These are phyloP conservation scores for Nomada hirtipes DNA, from an alignment of 2,888 invertebrate genomes.

Conservation along the genomic window DNA sequence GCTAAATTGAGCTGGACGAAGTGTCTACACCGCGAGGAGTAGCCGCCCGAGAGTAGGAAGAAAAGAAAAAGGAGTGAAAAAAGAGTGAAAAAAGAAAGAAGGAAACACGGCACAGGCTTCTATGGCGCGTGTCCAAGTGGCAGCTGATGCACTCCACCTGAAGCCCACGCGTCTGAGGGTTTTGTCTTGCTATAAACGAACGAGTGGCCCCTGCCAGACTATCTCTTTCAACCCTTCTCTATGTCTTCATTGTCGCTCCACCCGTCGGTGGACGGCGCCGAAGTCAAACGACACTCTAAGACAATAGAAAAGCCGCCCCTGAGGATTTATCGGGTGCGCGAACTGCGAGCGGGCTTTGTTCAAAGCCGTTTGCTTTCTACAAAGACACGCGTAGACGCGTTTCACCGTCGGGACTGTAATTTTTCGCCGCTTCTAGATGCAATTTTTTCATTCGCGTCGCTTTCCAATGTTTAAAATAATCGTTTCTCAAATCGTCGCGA, in stretches of 20 bases:
- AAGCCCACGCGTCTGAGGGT: conserved; percentile 64
- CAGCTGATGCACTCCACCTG: conserved; percentile 77
- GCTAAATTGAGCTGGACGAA: conserved; percentile 12
- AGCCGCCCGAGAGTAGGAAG: neutral
- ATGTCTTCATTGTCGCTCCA: conserved; percentile 32
- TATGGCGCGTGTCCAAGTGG: conserved; percentile 82
- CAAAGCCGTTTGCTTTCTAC: conserved; percentile 30
- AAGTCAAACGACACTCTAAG: conserved; percentile 59
- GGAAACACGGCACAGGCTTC: conserved; percentile 66
- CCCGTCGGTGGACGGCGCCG: conserved; percentile 24
- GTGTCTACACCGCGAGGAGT: conserved; percentile 6
- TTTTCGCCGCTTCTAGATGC: neutral
- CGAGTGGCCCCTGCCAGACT: conserved; percentile 56
- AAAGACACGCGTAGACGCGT: neutral
- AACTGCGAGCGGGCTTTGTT: conserved; percentile 30
- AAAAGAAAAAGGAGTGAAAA: neutral
- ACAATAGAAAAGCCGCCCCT: conserved; percentile 47
- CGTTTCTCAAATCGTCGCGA: too few species aligned
- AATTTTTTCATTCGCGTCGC: neutral
- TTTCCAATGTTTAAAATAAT: too few species aligned
- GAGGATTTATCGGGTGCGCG: conserved; percentile 52
- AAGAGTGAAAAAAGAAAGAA: conserved; percentile 16
- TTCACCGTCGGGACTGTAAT: conserved; percentile 3
- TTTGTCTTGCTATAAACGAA: conserved; percentile 54
- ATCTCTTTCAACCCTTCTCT: conserved; percentile 45